Percentiles rank a stretch among this genome's conserved stretches.
These are phyloP conservation scores for Cichlasoma orientale DNA, from an alignment of 2,797 vertebrate species.

Conservation along the genomic window DNA sequence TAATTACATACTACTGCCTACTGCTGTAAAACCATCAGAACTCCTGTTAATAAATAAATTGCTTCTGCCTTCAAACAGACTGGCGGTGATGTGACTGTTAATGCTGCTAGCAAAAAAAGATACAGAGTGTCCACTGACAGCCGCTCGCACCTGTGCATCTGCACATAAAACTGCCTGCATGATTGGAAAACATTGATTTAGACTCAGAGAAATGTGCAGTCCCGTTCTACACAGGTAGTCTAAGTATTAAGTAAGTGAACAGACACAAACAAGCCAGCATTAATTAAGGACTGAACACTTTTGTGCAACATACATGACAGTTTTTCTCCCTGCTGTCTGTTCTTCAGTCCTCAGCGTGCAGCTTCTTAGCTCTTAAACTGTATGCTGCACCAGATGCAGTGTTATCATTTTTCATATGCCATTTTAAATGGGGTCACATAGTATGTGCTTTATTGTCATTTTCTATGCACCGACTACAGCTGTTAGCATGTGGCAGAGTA, in stretches of 20 bases:
- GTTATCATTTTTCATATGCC: background rate
- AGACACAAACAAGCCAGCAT: background rate
- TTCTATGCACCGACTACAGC: background rate
- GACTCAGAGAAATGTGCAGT: background rate
- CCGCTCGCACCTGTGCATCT: background rate
- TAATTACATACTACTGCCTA: conserved; percentile 18
- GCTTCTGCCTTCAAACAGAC: background rate
- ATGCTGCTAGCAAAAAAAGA: background rate
- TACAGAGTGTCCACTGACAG: background rate
- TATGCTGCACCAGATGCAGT: background rate
- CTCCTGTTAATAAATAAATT: conserved; percentile 26
- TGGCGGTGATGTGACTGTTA: background rate
- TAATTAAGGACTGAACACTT: background rate
- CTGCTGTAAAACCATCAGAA: conserved; percentile 30
- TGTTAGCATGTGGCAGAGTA: conserved; percentile 11
- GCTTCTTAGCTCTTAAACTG: background rate
- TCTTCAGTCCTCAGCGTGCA: background rate
- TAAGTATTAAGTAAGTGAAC: background rate
- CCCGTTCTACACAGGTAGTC: background rate
- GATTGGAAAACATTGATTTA: background rate
- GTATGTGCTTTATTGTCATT: conserved; percentile 29
- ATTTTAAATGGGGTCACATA: background rate
- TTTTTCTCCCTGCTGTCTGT: background rate
- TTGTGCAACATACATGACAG: background rate
- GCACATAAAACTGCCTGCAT: background rate